Evolutionary conservation across 1,140 invertebrate species (phyloP).

Genomic region (Frieseomelitta varia): DNA sequence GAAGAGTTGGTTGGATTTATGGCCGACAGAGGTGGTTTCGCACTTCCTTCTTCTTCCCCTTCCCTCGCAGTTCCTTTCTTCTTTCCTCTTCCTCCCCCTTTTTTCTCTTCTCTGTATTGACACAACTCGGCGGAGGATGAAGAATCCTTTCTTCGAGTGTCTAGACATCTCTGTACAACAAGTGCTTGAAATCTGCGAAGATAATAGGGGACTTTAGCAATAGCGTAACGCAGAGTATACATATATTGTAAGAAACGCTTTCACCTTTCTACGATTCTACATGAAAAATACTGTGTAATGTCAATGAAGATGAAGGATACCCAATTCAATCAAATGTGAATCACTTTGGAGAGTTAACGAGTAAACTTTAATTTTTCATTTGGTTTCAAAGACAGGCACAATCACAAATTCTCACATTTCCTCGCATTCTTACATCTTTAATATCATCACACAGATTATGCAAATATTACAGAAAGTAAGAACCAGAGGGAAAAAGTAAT

Average conservation of each 20-base stretch:
- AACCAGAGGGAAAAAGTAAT: neutral
- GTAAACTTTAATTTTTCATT: neutral
- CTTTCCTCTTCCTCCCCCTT: neutral
- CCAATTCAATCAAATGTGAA: neutral
- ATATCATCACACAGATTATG: no score
- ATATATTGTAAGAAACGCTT: neutral
- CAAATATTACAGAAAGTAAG: neutral
- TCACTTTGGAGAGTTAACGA: no score
- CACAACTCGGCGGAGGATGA: neutral
- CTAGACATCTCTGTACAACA: neutral
- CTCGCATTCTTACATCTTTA: neutral
- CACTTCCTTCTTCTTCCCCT: neutral
- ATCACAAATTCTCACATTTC: neutral
- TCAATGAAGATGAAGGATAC: neutral
- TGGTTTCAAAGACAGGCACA: neutral
- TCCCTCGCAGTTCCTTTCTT: neutral
- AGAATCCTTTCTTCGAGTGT: slow-evolving; percentile 10
- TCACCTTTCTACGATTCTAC: neutral
- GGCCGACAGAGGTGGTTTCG: neutral
- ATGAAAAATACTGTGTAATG: neutral
- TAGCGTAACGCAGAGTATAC: neutral
- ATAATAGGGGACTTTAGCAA: neutral
- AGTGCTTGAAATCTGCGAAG: slow-evolving; percentile 14
- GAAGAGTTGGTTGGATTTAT: slow-evolving; percentile 22
- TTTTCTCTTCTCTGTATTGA: neutral